Conservation (phyloP, 1,140 invertebrate genomes). For the Sycophaga agraensis region DNA sequence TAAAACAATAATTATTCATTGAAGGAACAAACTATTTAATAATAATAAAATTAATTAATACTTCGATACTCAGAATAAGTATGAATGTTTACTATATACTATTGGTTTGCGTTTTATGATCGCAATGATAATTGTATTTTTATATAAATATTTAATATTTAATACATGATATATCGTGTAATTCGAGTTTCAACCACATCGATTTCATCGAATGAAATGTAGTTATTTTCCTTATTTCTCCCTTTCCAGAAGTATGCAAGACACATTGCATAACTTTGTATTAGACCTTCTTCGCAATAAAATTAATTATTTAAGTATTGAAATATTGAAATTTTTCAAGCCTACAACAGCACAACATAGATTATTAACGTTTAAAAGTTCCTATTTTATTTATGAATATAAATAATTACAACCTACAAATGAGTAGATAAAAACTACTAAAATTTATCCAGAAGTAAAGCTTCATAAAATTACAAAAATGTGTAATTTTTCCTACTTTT, state of each 20-base stretch:
- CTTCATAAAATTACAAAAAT: constrained; percentile 2
- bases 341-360: too few relatives aligned
- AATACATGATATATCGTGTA: constrained; percentile 21
- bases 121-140: constrained; percentile 12
- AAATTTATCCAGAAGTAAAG: neutral
- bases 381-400: too few relatives aligned
- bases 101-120: constrained; percentile 42
- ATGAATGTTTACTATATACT: constrained; percentile 45
- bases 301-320: too few relatives aligned
- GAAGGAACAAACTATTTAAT: neutral
- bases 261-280: constrained; percentile 41
- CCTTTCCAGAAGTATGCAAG: constrained; percentile 35
- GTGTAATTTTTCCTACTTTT: constrained; percentile 7
- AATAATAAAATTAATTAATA: constrained; percentile 2
- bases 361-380: too few relatives aligned
- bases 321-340: too few relatives aligned
- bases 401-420: too few relatives aligned
- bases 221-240: constrained; percentile 34
- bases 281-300: constrained; percentile 22
- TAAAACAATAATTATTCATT: too few relatives aligned
- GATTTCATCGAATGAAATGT: constrained; percentile 45
- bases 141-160: constrained; percentile 15
- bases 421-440: too few relatives aligned
- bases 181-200: constrained; percentile 30
- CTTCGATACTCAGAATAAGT: constrained; percentile 41